Percentiles rank a stretch among this genome's conserved stretches.
These are phyloP conservation scores for Aphrocallistes beatrix DNA, from an alignment of 37 sponge, comb jelly and placozoan species.

Conservation along the genomic window DNA sequence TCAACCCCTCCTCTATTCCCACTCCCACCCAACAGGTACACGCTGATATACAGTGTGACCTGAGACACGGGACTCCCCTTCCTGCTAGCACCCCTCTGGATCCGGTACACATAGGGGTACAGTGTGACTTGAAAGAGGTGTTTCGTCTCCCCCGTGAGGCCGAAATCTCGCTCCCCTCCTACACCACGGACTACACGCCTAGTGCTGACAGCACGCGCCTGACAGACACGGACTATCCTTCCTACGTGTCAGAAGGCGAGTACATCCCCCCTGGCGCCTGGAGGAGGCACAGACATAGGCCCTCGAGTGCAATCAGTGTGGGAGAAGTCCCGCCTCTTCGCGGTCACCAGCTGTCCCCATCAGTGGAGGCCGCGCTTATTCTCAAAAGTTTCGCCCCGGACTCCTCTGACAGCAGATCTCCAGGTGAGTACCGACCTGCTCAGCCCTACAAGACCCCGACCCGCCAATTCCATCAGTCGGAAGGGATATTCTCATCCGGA, in stretches of 20 bases:
- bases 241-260: neutral
- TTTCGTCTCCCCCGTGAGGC: neutral
- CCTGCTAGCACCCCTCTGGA: neutral
- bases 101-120: neutral
- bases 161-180: neutral
- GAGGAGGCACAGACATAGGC: neutral
- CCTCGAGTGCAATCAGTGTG: neutral
- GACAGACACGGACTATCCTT: neutral
- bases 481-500: neutral
- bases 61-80: neutral
- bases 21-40: neutral
- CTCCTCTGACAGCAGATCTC: neutral
- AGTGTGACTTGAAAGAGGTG: neutral
- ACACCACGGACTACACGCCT: neutral
- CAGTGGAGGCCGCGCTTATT: neutral
- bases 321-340: conserved; percentile 2
- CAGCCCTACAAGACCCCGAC: neutral
- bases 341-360: neutral
- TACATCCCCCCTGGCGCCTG: neutral
- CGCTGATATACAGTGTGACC: neutral
- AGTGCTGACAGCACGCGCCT: neutral
- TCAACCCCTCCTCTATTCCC: neutral
- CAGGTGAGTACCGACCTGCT: neutral
- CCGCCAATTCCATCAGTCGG: neutral
- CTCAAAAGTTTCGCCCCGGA: neutral